Conservation (phyloP, 2,888 invertebrate genomes). For the Seira musarum region DNA sequence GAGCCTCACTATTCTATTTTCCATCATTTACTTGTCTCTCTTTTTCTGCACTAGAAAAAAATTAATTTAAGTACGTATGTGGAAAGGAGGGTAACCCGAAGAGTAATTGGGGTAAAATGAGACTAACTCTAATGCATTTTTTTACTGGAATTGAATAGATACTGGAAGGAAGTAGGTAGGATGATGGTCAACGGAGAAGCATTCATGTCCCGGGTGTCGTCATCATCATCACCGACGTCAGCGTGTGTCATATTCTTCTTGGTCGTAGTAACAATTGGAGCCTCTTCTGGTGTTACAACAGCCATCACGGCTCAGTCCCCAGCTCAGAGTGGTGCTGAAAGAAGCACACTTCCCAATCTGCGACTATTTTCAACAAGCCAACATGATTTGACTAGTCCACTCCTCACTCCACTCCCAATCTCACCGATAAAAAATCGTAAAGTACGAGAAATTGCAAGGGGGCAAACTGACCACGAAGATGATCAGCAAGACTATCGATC, state of each 20-base stretch:
- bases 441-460: not conserved
- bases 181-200: not conserved
- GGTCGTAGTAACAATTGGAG: constrained; percentile 18
- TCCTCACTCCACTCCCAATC: not conserved
- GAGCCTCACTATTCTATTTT: no score
- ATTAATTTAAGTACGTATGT: no score
- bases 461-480: not conserved
- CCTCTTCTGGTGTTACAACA: not conserved
- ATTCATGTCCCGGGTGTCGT: not conserved
- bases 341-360: constrained; percentile 25
- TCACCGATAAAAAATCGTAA: not conserved
- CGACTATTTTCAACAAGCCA: constrained; percentile 23
- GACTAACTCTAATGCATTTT: not conserved
- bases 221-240: constrained; percentile 1
- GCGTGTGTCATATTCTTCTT: constrained; percentile 21
- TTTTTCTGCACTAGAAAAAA: no score
- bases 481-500: not conserved
- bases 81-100: no score
- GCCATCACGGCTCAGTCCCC: not conserved
- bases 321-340: constrained; percentile 14
- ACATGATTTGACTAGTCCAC: constrained; percentile 15
- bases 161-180: not conserved
- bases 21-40: no score
- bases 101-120: not conserved
- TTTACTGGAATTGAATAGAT: not conserved